Conservation (phyloP, 2,888 invertebrate species). For the Hypercompe scribonia region DNA sequence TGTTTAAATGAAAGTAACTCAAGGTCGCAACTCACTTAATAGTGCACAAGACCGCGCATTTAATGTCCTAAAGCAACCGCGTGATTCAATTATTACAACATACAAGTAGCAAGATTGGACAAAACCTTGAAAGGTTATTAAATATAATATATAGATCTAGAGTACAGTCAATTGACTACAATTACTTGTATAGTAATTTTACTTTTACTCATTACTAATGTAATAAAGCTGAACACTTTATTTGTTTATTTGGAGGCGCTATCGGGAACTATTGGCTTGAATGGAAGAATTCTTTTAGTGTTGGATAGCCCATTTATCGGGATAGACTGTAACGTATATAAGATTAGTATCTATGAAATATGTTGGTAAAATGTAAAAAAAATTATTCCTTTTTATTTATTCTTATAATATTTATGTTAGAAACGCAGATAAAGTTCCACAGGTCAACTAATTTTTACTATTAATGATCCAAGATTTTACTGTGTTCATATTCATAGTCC, state of each 20-base stretch:
- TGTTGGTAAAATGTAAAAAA: no score
- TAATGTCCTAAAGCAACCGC: not conserved
- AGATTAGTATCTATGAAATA: no score
- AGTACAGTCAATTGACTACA: constrained; percentile 12
- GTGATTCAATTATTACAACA: constrained; percentile 13
- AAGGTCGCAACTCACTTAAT: constrained; percentile 3
- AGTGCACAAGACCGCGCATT: not conserved
- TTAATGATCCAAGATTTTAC: no score
- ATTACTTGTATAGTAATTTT: not conserved
- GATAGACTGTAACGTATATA: no score
- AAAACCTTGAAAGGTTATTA: constrained; percentile 13
- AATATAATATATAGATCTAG: constrained; percentile 7
- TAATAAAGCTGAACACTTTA: not conserved
- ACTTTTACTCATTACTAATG: not conserved
- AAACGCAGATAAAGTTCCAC: no score
- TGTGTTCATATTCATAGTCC: no score
- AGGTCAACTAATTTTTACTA: no score
- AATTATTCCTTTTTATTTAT: no score
- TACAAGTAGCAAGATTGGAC: constrained; percentile 10
- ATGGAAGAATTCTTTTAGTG: no score
- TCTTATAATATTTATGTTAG: no score
- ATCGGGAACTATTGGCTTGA: not conserved
- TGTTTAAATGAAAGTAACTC: constrained; percentile 7
- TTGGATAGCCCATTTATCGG: no score
- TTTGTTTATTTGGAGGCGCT: not conserved